Evolutionary conservation across 1,140 invertebrate species (phyloP), one percentile per base, ranked within the genome.

Genomic region (Tenebrio molitor): DNA sequence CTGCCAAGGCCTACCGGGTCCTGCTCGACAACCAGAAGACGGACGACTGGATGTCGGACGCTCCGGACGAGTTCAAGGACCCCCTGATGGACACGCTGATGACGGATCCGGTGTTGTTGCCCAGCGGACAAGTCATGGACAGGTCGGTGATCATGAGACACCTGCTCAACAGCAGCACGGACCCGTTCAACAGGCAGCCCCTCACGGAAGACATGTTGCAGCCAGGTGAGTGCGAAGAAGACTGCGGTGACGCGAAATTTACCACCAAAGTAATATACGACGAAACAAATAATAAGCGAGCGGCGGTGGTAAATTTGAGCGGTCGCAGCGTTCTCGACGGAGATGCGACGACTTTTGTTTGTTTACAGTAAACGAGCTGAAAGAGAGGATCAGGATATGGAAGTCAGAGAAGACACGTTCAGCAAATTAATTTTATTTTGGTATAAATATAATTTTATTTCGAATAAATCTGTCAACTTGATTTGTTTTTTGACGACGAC

Each of bases 21-120:
- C 85, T 85, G 71, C 88, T 94, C 69, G 90, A 92, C 71, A 98
- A 98, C 85, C 89, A 93, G 79, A 91, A 94, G 74, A 89, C 90
- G 75, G 92, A 95, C 80, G 94, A 97, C 73, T 97, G 98, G 83
- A 96, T 92, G 80, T 95, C 94, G 21, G 97, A 99, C 83, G 96
- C 96, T 39, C 97, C 97, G 0, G 97, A 99, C 76, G 97, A 99
- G 84, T 99, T 98, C 83, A 92, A 92, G 85, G 97, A 99, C 88
- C 96, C 97, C 0, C 84, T 99, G 0, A 98, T 99, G 97, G 95
- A 97, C 80, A 99, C 97, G 0, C 83, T 99, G 14, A 99, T 99
- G 97, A 92, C 92, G 0, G 96, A 99, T 83, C 97, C 97, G 1
- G 97, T 99, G 0, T 86, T 92, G 69, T 85, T 99, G 71, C 97